Evolutionary conservation across 2,888 invertebrate genomes (phyloP), one percentile per base, ranked within the genome.

Genomic region (Drosophila testacea): DNA sequence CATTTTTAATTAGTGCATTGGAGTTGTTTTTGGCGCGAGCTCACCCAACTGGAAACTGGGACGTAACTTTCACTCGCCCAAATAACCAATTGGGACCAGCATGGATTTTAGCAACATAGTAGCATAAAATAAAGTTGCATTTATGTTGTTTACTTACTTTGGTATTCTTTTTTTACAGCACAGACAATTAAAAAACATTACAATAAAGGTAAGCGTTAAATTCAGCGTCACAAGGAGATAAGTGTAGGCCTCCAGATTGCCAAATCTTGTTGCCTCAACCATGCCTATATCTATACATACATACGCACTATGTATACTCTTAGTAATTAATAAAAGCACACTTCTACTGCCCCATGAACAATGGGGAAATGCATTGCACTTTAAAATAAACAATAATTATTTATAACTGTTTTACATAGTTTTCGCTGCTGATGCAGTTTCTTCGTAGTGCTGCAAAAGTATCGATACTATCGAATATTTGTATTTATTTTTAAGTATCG

Each of bases 101-200:
- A 32, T 32, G 32, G 7, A 32, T 0, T 32, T 1, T 6, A 32
- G 32, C 32, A 32, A 32, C 32, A 32, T 32, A 32, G 6, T 7
- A 32, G 32, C 32, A 6, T 22, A 22, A 22, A 22, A 22, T 22
- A 22, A 22, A 32, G 7, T 32, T 32, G 7, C 32, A 32, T 2
- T 6, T 32, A 7, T 22, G 7, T 59, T 36, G 28, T 27, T 10
- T 59, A 92, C 92, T 95, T 93, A 96, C 96, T 96, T 96, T 90
- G 95, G 95, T 89, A 95, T 94, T 84, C 95, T 95, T 87, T 95
- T 95, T 88, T 95, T 95, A 92, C 96, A 96, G 91, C 96, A 96
- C 77, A 96, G 94, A 92, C 96, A 96, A 80, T 94, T 94, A 71
- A 95, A 94, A 77, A 96, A 93, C 87, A 94, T 93, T 66, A 93